These are phyloP conservation scores for Erebia ligea DNA, from an alignment of 2,888 invertebrate species.

Conservation along the genomic window DNA sequence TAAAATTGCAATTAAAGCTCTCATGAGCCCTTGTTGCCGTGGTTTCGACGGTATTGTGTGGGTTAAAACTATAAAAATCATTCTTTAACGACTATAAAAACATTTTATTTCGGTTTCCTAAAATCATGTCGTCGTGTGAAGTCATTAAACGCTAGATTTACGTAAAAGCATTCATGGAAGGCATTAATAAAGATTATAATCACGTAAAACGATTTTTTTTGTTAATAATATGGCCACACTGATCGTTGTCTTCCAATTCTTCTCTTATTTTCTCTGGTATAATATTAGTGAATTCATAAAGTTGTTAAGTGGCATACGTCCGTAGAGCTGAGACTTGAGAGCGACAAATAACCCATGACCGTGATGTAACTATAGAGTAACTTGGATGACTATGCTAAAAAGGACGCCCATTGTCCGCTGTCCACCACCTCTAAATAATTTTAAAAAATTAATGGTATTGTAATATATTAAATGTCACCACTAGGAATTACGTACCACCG, in stretches of 20 bases:
- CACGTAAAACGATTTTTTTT: neutral
- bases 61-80: neutral
- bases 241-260: neutral
- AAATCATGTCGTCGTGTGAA: conserved; percentile 6
- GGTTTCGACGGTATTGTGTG: neutral
- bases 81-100: neutral
- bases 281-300: neutral
- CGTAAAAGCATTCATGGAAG: neutral
- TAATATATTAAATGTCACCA: conserved; percentile 15
- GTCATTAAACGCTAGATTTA: conserved; percentile 8
- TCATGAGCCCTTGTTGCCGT: neutral
- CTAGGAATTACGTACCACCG: conserved; percentile 52
- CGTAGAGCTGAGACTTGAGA: neutral
- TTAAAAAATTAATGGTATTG: neutral
- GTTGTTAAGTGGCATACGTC: too few species aligned
- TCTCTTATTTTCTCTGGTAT: neutral
- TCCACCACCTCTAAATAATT: too few species aligned
- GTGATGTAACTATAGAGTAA: neutral
- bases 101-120: neutral
- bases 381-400: neutral
- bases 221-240: neutral
- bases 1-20: neutral
- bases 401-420: neutral
- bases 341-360: neutral
- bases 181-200: neutral